phyloP scores from a whole-genome alignment of 2,113 vertebrate genomes.

The Tympanuchus pallidicinctus region DNA sequence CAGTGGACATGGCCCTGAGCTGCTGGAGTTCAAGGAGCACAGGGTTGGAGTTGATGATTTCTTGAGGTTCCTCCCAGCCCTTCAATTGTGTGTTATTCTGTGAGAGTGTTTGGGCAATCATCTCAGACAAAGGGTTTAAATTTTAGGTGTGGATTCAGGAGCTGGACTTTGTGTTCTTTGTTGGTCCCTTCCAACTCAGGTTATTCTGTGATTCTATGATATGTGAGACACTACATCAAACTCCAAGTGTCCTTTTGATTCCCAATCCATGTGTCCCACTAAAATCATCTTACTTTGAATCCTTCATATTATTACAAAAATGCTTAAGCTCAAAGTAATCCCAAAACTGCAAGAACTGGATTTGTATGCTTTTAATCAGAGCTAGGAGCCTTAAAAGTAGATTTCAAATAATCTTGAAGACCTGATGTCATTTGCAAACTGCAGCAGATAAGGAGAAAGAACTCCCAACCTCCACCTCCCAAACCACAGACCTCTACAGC shows the following conservation, averaged over 20 bases:
- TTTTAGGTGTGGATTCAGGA: neutral
- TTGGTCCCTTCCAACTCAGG: neutral
- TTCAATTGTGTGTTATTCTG: no score
- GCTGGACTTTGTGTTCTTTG: neutral
- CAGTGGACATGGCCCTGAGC: neutral
- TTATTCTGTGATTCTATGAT: neutral
- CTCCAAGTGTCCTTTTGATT: rapidly evolving
- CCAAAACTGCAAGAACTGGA: neutral
- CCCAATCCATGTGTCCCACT: neutral
- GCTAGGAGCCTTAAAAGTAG: neutral
- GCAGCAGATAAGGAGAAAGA: neutral
- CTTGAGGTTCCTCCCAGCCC: no score
- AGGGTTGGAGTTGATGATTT: no score
- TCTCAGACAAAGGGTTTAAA: no score
- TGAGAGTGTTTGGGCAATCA: neutral
- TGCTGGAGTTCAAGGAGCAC: neutral
- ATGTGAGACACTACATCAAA: neutral
- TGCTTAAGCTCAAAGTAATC: neutral
- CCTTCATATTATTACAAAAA: neutral
- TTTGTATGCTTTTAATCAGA: neutral
- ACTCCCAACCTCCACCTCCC: neutral
- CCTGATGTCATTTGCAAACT: neutral
- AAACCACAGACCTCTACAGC: neutral
- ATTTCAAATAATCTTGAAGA: neutral
- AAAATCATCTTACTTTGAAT: neutral